A percentile compares a stretch with the other conserved stretches of the same genome.
phyloP scores from a whole-genome alignment of 2,888 invertebrate species.

The Sinodicranocentrus sp. region DNA sequence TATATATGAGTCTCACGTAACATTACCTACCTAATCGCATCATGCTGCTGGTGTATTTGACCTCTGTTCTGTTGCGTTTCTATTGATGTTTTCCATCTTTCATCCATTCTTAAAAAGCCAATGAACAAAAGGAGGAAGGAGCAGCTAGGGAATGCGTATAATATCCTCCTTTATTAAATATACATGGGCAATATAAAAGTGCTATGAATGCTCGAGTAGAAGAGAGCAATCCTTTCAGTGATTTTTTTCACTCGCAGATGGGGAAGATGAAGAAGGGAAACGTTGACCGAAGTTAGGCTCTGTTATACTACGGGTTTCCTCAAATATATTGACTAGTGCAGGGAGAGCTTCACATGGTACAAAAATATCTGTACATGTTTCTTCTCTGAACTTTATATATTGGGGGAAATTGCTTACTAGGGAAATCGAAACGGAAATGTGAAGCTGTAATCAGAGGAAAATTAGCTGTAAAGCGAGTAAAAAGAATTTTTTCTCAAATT shows the following conservation, averaged over 20 bases:
- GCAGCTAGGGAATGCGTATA: slow-evolving; percentile 38
- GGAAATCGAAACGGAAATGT: not conserved
- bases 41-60: slow-evolving; percentile 18
- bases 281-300: too few species aligned
- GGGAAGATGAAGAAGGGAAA: not conserved
- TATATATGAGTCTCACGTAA: not conserved
- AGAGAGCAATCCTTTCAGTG: not conserved
- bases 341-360: not conserved
- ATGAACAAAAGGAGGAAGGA: slow-evolving; percentile 6
- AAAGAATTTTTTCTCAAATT: not conserved
- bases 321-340: not conserved
- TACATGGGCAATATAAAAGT: slow-evolving; percentile 37
- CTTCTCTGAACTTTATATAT: slow-evolving; percentile 3
- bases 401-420: not conserved
- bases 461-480: too few species aligned
- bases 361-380: not conserved
- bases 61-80: slow-evolving; percentile 36
- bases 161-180: slow-evolving; percentile 52
- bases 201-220: slow-evolving; percentile 38
- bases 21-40: not conserved
- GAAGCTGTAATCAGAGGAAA: too few species aligned
- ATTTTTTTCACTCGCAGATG: not conserved
- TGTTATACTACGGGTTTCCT: not conserved
- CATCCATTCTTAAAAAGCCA: slow-evolving; percentile 30
- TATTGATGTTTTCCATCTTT: slow-evolving; percentile 13